phyloP scores from a whole-genome alignment of 2,797 vertebrate genomes.

The Tokudaia muenninki region DNA sequence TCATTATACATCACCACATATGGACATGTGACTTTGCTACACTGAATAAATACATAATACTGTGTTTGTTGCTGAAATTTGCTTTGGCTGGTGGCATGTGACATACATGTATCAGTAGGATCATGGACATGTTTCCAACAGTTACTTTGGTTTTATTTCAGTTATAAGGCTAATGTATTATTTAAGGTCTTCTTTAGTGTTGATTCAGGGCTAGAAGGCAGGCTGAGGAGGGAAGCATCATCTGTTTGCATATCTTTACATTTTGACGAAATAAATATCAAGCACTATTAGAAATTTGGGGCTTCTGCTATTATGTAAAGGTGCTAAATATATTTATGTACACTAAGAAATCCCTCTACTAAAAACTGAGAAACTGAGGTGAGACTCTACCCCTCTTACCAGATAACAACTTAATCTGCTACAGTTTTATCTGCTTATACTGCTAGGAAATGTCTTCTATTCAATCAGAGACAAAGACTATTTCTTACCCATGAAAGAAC shows the following conservation, averaged over 20 bases:
- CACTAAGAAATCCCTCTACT: neutral
- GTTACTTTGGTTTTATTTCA: neutral
- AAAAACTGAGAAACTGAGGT: neutral
- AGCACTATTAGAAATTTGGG: neutral
- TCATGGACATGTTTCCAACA: neutral
- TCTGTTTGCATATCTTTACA: neutral
- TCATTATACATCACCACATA: neutral
- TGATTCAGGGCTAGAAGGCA: neutral
- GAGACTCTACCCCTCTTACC: neutral
- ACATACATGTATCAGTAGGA: neutral
- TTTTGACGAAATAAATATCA: neutral
- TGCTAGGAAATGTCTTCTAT: neutral
- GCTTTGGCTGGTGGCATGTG: neutral
- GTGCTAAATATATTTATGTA: neutral
- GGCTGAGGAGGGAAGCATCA: neutral
- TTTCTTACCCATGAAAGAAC: neutral
- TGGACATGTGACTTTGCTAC: neutral
- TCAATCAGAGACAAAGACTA: neutral
- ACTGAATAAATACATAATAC: neutral
- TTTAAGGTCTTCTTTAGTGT: neutral
- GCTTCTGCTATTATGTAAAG: neutral
- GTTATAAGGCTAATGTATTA: neutral
- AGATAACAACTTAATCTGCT: neutral
- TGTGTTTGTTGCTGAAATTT: neutral
- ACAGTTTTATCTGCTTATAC: neutral